Percentiles rank a stretch among this genome's conserved stretches.
These are phyloP conservation scores for Polypterus bichir DNA, from an alignment of 2,113 vertebrate species.

Conservation along the genomic window DNA sequence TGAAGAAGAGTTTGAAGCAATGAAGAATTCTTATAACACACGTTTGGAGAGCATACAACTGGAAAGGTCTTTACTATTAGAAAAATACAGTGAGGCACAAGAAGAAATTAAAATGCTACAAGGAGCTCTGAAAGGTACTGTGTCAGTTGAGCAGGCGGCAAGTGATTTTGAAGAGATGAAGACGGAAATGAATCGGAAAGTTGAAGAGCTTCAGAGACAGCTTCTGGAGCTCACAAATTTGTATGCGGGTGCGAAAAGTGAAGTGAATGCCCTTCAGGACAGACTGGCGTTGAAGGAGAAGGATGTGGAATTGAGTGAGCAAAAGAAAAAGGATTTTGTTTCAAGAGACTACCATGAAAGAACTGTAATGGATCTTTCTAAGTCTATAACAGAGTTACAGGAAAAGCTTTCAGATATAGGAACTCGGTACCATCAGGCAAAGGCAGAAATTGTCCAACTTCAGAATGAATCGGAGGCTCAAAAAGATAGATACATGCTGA, in stretches of 20 bases:
- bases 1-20: conserved; percentile 52
- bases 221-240: conserved; percentile 72
- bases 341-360: conserved; percentile 54
- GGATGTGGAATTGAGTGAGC: conserved; percentile 35
- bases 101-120: conserved; percentile 76
- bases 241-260: conserved; percentile 77
- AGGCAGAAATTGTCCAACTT: conserved; percentile 57
- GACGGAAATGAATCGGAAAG: conserved; percentile 50
- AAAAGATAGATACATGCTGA: conserved; percentile 58
- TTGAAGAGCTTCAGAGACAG: conserved; percentile 71
- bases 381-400: conserved; percentile 63
- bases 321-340: conserved; percentile 23
- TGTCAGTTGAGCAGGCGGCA: conserved; percentile 51
- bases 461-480: conserved; percentile 64
- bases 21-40: conserved; percentile 50
- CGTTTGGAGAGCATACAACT: conserved; percentile 60
- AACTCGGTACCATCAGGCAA: conserved; percentile 45
- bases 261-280: conserved; percentile 57
- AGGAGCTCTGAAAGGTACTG: conserved; percentile 62
- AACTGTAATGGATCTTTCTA: conserved; percentile 38
- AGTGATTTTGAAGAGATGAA: conserved; percentile 71
- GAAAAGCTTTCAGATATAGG: conserved; percentile 50
- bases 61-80: conserved; percentile 60
- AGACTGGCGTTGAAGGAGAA: conserved; percentile 28
- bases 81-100: conserved; percentile 72